A percentile compares a stretch with the other conserved stretches of the same genome.
Conservation (phyloP, 1,140 invertebrate species). For the Drosophila melanica region DNA sequence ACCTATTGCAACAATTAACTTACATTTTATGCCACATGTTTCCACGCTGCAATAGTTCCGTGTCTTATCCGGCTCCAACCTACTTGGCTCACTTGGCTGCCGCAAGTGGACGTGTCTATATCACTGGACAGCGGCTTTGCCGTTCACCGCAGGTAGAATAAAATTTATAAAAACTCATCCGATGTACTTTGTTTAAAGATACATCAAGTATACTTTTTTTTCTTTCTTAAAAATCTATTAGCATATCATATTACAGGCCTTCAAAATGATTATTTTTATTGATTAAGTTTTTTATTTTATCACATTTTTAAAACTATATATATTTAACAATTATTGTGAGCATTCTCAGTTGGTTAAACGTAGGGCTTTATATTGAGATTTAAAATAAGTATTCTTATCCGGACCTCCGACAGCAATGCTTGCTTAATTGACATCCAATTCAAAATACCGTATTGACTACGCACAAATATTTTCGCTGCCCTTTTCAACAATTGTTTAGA, state of each 20-base stretch:
- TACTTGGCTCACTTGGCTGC: slow-evolving; percentile 98
- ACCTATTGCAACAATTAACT: slow-evolving; percentile 92
- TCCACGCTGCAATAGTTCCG: slow-evolving; percentile 92
- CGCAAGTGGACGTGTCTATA: slow-evolving; percentile 88
- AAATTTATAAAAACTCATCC: slow-evolving; percentile 67
- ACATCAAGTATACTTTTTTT: background rate
- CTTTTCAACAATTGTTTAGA: no score
- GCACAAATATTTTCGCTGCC: no score
- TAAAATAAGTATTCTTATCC: background rate
- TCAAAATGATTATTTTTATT: slow-evolving; percentile 12
- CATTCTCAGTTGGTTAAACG: slow-evolving; percentile 13
- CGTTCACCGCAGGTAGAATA: slow-evolving; percentile 60
- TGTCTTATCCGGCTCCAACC: slow-evolving; percentile 96
- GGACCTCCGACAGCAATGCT: no score
- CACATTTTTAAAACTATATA: slow-evolving; percentile 67
- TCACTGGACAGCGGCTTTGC: slow-evolving; percentile 72
- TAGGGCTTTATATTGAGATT: slow-evolving; percentile 19
- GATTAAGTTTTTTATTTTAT: slow-evolving; percentile 50
- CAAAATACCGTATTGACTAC: no score
- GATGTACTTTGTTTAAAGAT: slow-evolving; percentile 79
- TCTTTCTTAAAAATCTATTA: background rate
- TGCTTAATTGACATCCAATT: no score
- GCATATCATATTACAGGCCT: background rate
- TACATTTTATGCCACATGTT: slow-evolving; percentile 96
- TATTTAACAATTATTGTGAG: slow-evolving; percentile 38